Percentiles rank a stretch among this genome's conserved stretches.
phyloP scores from a whole-genome alignment of 2,113 vertebrate genomes.

The Menidia beryllina region DNA sequence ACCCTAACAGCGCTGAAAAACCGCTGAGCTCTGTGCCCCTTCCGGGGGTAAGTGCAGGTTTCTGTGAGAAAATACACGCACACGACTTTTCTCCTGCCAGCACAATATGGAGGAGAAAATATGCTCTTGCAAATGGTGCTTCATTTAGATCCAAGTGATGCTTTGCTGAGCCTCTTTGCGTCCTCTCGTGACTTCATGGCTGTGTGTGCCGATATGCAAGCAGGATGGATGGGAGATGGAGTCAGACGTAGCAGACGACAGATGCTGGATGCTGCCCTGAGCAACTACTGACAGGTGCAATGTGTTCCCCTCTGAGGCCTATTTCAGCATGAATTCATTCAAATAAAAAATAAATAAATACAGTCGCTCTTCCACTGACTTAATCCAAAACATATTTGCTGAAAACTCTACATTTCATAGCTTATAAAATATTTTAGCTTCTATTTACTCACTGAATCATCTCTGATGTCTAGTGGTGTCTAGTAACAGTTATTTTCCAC shows the following conservation, averaged over 20 bases:
- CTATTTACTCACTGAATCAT: conserved; percentile 2
- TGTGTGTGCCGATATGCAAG: conserved; percentile 33
- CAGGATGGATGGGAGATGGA: conserved; percentile 32
- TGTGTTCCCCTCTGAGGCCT: conserved; percentile 51
- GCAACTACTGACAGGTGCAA: conserved; percentile 72
- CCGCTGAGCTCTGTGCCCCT: conserved; percentile 32
- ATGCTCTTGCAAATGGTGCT: conserved; percentile 47
- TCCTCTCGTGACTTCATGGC: conserved; percentile 25
- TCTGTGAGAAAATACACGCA: conserved; percentile 21
- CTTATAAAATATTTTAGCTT: conserved; percentile 21
- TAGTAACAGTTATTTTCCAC: neutral
- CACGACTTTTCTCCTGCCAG: conserved; percentile 16
- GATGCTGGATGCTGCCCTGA: conserved; percentile 61
- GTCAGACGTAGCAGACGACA: conserved; percentile 40
- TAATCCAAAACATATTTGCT: conserved; percentile 13
- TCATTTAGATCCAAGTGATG: conserved; percentile 51
- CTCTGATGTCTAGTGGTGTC: neutral
- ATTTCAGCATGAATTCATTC: conserved; percentile 65
- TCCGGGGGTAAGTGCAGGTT: conserved; percentile 24
- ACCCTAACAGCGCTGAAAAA: conserved; percentile 53
- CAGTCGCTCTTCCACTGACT: conserved; percentile 20
- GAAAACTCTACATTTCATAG: neutral
- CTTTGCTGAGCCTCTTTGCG: conserved; percentile 44
- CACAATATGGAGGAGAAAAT: conserved; percentile 51
- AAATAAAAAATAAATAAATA: conserved; percentile 16